phyloP scores from a whole-genome alignment of 2,888 invertebrate species.

The Hydropsyche betteni region DNA sequence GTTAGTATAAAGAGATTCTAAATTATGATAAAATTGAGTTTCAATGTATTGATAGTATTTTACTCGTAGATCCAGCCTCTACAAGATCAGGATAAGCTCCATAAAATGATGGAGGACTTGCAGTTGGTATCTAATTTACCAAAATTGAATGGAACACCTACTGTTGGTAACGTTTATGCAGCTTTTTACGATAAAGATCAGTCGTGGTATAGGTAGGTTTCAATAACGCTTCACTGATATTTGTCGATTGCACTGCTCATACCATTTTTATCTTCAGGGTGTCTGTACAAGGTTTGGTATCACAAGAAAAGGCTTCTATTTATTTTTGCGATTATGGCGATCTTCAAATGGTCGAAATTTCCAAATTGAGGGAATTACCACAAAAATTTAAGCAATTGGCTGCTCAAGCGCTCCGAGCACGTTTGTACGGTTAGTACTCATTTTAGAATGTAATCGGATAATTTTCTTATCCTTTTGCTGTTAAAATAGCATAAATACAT shows the following conservation, averaged over 20 bases:
- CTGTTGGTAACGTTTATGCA: slow-evolving; percentile 74
- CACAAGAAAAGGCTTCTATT: slow-evolving; percentile 64
- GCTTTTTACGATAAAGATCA: slow-evolving; percentile 72
- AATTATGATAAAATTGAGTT: not conserved
- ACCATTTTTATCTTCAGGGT: slow-evolving; percentile 57
- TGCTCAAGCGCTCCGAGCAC: slow-evolving; percentile 73
- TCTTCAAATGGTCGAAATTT: slow-evolving; percentile 60
- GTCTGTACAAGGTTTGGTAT: slow-evolving; percentile 63
- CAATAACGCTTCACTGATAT: not conserved
- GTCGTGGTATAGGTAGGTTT: slow-evolving; percentile 76
- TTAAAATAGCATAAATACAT: not conserved
- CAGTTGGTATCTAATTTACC: slow-evolving; percentile 66
- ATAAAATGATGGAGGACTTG: slow-evolving; percentile 72
- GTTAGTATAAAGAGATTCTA: slow-evolving; percentile 57
- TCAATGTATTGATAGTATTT: not conserved
- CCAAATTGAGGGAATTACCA: slow-evolving; percentile 59
- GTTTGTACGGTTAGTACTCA: slow-evolving; percentile 65
- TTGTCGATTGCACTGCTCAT: not conserved
- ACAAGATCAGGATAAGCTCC: slow-evolving; percentile 59
- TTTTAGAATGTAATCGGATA: not conserved
- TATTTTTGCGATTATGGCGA: slow-evolving; percentile 74
- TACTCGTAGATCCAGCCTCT: slow-evolving; percentile 64
- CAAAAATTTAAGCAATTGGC: slow-evolving; percentile 68
- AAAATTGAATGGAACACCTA: slow-evolving; percentile 57
- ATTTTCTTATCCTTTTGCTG: slow-evolving; percentile 21